Conservation (phyloP, 2,888 invertebrate species). For the Fragum sueziense region DNA sequence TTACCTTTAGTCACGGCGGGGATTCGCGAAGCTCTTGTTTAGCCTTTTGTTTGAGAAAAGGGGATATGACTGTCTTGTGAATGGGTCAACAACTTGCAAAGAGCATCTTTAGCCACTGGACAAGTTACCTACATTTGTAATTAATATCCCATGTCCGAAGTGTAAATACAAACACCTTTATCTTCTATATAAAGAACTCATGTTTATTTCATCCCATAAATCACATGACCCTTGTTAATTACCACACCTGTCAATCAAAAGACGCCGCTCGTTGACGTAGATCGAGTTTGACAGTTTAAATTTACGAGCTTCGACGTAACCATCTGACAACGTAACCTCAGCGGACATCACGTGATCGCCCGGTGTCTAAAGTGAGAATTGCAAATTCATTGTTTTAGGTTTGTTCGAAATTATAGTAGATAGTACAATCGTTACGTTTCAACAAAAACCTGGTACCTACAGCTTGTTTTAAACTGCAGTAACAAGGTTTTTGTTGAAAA, state of each 20-base stretch:
- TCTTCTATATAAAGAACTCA: constrained; percentile 26
- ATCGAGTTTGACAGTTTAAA: constrained; percentile 46
- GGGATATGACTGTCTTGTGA: too few species aligned
- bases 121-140: neutral
- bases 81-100: too few species aligned
- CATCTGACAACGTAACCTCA: neutral
- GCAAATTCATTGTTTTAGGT: too few species aligned
- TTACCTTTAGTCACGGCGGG: too few species aligned
- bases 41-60: too few species aligned
- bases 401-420: too few species aligned
- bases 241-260: constrained; percentile 51
- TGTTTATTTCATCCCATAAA: constrained; percentile 33
- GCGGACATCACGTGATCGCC: constrained; percentile 4
- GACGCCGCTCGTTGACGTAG: constrained; percentile 32
- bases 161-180: constrained; percentile 45
- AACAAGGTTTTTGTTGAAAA: too few species aligned
- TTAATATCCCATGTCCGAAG: constrained; percentile 23
- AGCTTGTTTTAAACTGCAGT: too few species aligned
- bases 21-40: too few species aligned
- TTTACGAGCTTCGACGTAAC: constrained; percentile 29
- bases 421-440: too few species aligned
- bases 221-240: constrained; percentile 46
- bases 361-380: neutral
- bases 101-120: too few species aligned
- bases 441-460: too few species aligned